Conservation (phyloP, 2,113 vertebrate species). For the Montifringilla adamsi region DNA sequence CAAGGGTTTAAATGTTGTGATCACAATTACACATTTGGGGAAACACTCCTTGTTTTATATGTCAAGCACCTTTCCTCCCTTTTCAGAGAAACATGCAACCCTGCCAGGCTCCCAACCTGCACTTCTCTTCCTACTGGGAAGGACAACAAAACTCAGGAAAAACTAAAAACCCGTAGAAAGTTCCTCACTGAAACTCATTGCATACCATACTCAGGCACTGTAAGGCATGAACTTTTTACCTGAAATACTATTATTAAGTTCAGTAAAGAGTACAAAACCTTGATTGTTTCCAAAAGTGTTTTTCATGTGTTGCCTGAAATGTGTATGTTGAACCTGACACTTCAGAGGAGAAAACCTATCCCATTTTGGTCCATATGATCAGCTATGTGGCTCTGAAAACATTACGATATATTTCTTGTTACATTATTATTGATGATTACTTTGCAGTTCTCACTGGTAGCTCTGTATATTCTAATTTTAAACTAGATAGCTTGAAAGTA, state of each 20-base stretch:
- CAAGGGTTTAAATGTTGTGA: not conserved
- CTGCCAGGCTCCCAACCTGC: not conserved
- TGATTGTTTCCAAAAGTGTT: not conserved
- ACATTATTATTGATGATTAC: not conserved
- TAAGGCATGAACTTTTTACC: not conserved
- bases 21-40: not conserved
- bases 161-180: not conserved
- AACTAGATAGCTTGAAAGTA: not conserved
- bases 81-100: accelerated
- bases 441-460: not conserved
- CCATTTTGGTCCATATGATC: not conserved
- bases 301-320: not conserved
- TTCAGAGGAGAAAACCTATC: not conserved
- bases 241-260: not conserved
- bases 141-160: not conserved
- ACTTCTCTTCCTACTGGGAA: not conserved
- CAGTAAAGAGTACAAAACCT: not conserved
- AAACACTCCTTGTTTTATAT: not conserved
- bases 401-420: not conserved
- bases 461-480: not conserved
- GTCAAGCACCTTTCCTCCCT: not conserved
- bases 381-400: not conserved
- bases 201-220: not conserved
- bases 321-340: not conserved
- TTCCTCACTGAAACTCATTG: not conserved